These are phyloP conservation scores for Listronotus oregonensis DNA, from an alignment of 1,140 invertebrate species.

Conservation along the genomic window DNA sequence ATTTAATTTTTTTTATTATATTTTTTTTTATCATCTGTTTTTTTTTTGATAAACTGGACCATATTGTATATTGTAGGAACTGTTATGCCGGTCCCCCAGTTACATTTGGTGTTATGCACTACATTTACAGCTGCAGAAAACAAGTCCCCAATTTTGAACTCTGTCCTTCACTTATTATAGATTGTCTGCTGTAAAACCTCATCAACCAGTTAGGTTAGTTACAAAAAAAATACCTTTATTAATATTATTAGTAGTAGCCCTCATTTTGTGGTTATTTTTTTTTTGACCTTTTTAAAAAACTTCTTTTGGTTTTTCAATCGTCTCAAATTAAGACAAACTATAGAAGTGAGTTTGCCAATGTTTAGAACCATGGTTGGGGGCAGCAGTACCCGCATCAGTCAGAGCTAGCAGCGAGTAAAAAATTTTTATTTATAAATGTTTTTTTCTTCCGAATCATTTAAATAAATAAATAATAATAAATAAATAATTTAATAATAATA, in stretches of 20 bases:
- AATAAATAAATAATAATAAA: slow-evolving; percentile 1
- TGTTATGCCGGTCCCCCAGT: slow-evolving; percentile 68
- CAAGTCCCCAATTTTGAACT: slow-evolving; percentile 75
- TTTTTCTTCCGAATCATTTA: no score
- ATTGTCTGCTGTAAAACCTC: slow-evolving; percentile 65
- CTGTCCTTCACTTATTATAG: slow-evolving; percentile 69
- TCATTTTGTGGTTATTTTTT: no score
- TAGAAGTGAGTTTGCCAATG: slow-evolving; percentile 67
- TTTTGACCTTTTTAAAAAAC: no score
- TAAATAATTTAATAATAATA: background rate
- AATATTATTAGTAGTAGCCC: no score
- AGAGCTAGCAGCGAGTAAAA: slow-evolving; percentile 49
- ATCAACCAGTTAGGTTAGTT: slow-evolving; percentile 63
- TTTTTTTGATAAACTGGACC: no score
- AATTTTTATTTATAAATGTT: no score
- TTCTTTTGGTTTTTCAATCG: no score
- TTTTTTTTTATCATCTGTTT: no score
- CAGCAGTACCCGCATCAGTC: slow-evolving; percentile 52
- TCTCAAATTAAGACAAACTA: slow-evolving; percentile 68
- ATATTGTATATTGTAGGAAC: slow-evolving; percentile 60
- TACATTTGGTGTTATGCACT: slow-evolving; percentile 70
- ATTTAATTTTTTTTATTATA: no score
- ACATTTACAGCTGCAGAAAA: slow-evolving; percentile 70
- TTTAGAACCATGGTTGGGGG: slow-evolving; percentile 66
- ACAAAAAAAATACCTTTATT: no score